Evolutionary conservation across 37 sponge, comb jelly and placozoan species (phyloP), one percentile per base, ranked within the genome.

Genomic region (Tethya wilhelma): DNA sequence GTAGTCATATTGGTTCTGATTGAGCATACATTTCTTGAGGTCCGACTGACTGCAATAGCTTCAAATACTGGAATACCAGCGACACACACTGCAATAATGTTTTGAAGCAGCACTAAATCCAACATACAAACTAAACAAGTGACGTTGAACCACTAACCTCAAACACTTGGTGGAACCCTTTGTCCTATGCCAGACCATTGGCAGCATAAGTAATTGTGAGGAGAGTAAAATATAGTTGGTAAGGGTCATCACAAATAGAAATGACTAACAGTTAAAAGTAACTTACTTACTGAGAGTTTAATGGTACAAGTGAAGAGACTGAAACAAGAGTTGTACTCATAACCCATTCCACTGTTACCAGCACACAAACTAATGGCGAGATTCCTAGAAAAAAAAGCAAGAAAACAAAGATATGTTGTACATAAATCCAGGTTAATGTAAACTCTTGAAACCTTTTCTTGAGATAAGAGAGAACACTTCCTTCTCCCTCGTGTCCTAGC

Each of bases 401-500:
- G n/a, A n/a, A n/a, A n/a, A n/a, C n/a, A n/a, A n/a, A n/a, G n/a
- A n/a, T n/a, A n/a, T n/a, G n/a, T n/a, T n/a, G n/a, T n/a, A n/a
- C n/a, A n/a, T n/a, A n/a, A n/a, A n/a, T n/a, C n/a, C n/a, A n/a
- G n/a, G n/a, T n/a, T n/a, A n/a, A n/a, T n/a, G n/a, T n/a, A n/a
- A n/a, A n/a, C n/a, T n/a, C 17, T 49, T 49, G 9, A 9, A 17
- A 88, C 93, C 60, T 84, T 73, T 86, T 80, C 75, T 78, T 93
- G 43, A 95, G 81, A 32, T 62, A 26, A 38, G 87, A 75, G 33
- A 92, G 40, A 17, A 92, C 64, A 67, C 93, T 91, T 29, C 96
- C 96, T 53, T 74, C 56, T 56, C 96, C 96, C 46, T 91, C 93
- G 53, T 95, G 93, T 2, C 96, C 96, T 22, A 91, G 62, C 1